Conservation (phyloP, 2,888 invertebrate species). For the Lamellibrachia satsuma region DNA sequence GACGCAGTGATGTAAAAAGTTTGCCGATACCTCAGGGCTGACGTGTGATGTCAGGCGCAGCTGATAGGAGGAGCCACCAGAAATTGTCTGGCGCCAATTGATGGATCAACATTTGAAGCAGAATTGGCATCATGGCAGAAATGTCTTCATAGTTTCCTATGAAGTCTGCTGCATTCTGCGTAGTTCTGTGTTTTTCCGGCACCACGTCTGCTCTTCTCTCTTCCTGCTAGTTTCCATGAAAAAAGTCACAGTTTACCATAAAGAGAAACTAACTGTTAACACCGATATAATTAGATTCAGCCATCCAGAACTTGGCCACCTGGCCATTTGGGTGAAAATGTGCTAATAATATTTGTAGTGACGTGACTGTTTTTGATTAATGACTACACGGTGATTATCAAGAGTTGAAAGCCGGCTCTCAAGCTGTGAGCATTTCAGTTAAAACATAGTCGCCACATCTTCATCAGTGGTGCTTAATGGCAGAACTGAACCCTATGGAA, state of each 20-base stretch:
- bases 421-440: not conserved
- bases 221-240: not conserved
- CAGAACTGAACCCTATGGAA: not conserved
- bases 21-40: not conserved
- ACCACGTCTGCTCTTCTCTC: not conserved
- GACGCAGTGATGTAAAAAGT: not conserved
- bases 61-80: slow-evolving; percentile 13
- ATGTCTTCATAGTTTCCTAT: not conserved
- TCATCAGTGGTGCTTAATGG: slow-evolving; percentile 4
- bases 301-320: not conserved
- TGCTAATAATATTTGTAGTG: not conserved
- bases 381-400: not conserved
- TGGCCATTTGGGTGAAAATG: not conserved
- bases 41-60: not conserved
- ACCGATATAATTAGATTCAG: not conserved
- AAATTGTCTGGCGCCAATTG: not conserved
- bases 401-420: not conserved
- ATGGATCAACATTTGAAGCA: not conserved
- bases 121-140: not conserved
- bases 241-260: not conserved
- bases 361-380: not conserved
- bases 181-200: not conserved
- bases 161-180: not conserved
- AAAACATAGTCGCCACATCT: not conserved
- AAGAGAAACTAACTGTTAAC: not conserved